phyloP scores from a whole-genome alignment of 2,888 invertebrate genomes.

The Corbicula japonica region DNA sequence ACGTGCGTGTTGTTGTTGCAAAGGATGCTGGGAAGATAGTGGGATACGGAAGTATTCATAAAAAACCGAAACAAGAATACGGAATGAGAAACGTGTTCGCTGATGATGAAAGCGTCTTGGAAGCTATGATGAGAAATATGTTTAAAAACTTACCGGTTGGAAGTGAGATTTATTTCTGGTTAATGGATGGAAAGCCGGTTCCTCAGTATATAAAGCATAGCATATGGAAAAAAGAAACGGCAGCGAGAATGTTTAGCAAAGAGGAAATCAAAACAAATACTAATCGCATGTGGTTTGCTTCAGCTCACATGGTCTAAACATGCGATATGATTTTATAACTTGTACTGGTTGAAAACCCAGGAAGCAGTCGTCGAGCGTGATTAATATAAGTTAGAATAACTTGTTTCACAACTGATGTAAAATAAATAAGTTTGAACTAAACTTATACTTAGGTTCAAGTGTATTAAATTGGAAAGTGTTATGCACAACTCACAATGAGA shows the following conservation, averaged over 20 bases:
- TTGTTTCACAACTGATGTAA: too few species aligned
- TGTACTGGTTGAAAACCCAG: too few species aligned
- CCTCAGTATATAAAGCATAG: slow-evolving; percentile 14
- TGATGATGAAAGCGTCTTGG: slow-evolving; percentile 8
- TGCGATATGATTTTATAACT: too few species aligned
- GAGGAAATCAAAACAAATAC: neutral
- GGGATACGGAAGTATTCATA: slow-evolving; percentile 21
- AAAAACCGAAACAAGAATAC: slow-evolving; percentile 1
- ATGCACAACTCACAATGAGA: too few species aligned
- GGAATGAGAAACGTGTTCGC: slow-evolving; percentile 17
- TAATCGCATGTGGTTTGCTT: slow-evolving; percentile 12
- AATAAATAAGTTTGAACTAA: too few species aligned
- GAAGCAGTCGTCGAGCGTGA: too few species aligned
- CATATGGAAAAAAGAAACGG: neutral
- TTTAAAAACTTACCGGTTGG: slow-evolving; percentile 1
- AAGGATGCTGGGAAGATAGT: neutral
- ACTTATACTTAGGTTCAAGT: too few species aligned
- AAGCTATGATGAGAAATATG: neutral
- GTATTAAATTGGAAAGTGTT: too few species aligned
- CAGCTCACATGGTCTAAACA: slow-evolving; percentile 11
- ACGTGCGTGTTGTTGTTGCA: slow-evolving; percentile 24
- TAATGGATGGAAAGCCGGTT: slow-evolving; percentile 15
- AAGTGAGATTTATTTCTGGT: slow-evolving; percentile 3
- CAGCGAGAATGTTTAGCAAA: slow-evolving; percentile 7
- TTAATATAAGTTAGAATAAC: too few species aligned